Evolutionary conservation across 2,113 vertebrate species (phyloP).

Genomic region (Fulmarus glacialis): DNA sequence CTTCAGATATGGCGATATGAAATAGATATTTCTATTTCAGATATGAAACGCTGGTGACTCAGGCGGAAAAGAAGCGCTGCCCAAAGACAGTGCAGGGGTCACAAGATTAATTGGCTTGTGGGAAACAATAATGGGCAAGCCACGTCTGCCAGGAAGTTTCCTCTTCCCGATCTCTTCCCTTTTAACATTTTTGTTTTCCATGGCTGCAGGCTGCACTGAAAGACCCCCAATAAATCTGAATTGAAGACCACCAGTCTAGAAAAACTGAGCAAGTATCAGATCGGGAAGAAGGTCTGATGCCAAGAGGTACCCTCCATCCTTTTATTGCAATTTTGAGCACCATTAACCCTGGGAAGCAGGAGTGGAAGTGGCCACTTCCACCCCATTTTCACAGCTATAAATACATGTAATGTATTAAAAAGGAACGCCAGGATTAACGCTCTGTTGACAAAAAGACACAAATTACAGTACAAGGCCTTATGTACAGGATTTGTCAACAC

Average conservation of each 20-base stretch:
- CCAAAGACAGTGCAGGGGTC: not conserved
- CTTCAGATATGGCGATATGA: not conserved
- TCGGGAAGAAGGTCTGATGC: not conserved
- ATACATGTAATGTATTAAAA: not conserved
- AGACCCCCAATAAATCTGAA: not conserved
- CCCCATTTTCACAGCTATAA: not conserved
- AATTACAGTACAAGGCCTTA: not conserved
- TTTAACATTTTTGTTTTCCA: not conserved
- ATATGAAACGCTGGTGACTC: not conserved
- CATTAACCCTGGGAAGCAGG: not conserved
- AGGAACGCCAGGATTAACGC: not conserved
- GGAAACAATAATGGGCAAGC: not conserved
- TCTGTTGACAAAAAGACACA: not conserved
- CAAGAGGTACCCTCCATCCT: not conserved
- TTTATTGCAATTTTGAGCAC: not conserved
- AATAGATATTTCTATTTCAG: not conserved
- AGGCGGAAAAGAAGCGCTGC: not conserved
- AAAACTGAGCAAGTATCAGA: not conserved
- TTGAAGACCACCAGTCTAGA: not conserved
- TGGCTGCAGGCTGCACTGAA: not conserved
- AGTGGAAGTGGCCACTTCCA: not conserved
- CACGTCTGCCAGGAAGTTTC: not conserved
- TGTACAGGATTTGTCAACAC: not conserved
- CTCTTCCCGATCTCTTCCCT: not conserved
- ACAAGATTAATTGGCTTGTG: not conserved